Conservation (phyloP, 2,888 invertebrate species). For the Agonum fuliginosum region DNA sequence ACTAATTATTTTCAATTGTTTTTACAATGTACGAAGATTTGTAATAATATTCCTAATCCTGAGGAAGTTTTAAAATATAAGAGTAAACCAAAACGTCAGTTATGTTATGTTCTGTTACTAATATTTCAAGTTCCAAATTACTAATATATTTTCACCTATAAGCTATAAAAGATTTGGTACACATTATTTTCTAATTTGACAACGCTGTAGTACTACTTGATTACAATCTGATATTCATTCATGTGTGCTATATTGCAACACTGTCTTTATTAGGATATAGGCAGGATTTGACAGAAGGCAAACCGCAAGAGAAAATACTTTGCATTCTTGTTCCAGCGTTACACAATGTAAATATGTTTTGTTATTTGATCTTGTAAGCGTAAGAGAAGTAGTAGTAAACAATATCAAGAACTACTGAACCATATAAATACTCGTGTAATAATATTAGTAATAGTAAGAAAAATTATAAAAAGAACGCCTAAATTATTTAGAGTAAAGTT, state of each 20-base stretch:
- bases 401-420: conserved; percentile 1
- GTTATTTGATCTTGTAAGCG: conserved; percentile 39
- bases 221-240: background rate
- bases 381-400: no score
- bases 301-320: conserved; percentile 8
- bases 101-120: no score
- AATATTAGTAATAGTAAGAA: no score
- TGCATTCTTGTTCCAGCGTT: background rate
- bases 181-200: no score
- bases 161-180: no score
- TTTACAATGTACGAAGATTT: background rate
- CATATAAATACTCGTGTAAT: no score
- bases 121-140: no score
- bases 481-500: background rate
- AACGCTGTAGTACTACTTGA: no score
- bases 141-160: no score
- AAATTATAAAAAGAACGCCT: conserved; percentile 19
- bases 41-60: background rate
- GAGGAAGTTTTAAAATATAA: no score
- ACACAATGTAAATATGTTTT: background rate
- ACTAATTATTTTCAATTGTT: background rate
- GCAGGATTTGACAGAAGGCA: background rate
- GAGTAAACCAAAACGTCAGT: no score
- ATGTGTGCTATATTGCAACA: background rate
- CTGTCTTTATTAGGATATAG: background rate